Conservation (phyloP, 2,888 invertebrate genomes). For the Gymnosoma rotundatum region DNA sequence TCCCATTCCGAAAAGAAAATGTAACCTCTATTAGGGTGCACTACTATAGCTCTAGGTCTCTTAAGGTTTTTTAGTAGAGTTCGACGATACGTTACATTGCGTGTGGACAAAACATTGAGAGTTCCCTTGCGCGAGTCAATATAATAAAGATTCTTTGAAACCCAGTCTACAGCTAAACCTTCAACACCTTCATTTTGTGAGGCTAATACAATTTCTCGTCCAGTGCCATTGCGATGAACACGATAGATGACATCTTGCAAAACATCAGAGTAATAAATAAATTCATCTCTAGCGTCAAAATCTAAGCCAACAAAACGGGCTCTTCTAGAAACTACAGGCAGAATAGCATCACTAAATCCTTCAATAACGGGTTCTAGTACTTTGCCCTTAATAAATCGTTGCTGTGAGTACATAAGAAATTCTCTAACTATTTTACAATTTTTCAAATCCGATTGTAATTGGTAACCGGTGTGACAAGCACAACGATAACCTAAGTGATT, state of each 20-base stretch:
- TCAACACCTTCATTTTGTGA: slow-evolving; percentile 99
- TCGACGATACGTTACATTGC: slow-evolving; percentile 91
- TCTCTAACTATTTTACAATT: slow-evolving; percentile 92
- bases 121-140: slow-evolving; percentile 97
- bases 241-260: slow-evolving; percentile 96
- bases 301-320: slow-evolving; percentile 97
- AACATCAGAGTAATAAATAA: slow-evolving; percentile 98
- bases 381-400: slow-evolving; percentile 96
- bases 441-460: slow-evolving; percentile 87
- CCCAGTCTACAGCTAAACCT: slow-evolving; percentile 97
- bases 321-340: slow-evolving; percentile 94
- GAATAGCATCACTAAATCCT: slow-evolving; percentile 96
- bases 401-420: slow-evolving; percentile 97
- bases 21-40: slow-evolving; percentile 96
- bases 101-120: slow-evolving; percentile 94
- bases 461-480: slow-evolving; percentile 94
- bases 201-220: slow-evolving; percentile 94
- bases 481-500: slow-evolving; percentile 93
- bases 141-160: slow-evolving; percentile 96
- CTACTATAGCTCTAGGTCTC: slow-evolving; percentile 96
- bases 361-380: slow-evolving; percentile 93
- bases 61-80: slow-evolving; percentile 94
- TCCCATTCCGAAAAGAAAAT: slow-evolving; percentile 99
- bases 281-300: slow-evolving; percentile 94
- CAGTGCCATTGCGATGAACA: slow-evolving; percentile 90